Conservation (phyloP, 2,888 invertebrate species). For the Nyleta sp. region DNA sequence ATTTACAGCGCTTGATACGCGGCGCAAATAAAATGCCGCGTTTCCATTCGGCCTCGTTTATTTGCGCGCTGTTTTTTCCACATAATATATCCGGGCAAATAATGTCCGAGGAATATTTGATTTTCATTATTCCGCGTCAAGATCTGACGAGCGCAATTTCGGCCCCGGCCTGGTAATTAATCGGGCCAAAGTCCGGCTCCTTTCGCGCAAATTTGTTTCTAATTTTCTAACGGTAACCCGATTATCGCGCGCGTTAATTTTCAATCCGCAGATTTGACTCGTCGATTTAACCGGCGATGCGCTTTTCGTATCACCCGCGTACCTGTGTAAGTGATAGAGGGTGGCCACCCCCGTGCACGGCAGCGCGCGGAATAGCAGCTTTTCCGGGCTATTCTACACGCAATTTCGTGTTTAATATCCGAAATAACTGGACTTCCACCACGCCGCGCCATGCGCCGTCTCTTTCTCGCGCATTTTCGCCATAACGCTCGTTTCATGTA, state of each 20-base stretch:
- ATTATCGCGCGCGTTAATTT: conserved; percentile 63
- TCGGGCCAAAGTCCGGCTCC: conserved; percentile 27
- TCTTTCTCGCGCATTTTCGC: conserved; percentile 52
- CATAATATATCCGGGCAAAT: conserved; percentile 11
- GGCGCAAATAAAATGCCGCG: conserved; percentile 37
- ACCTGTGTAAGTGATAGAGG: conserved; percentile 66
- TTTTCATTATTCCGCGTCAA: conserved; percentile 36
- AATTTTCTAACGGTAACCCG: conserved; percentile 63
- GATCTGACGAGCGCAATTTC: conserved; percentile 19
- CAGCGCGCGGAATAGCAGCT: conserved; percentile 67
- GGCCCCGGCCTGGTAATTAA: conserved; percentile 10
- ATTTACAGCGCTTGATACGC: conserved; percentile 39
- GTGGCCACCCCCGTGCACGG: conserved; percentile 53
- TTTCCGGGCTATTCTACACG: conserved; percentile 74
- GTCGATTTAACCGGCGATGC: conserved; percentile 64
- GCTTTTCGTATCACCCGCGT: conserved; percentile 65
- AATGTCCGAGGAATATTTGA: conserved; percentile 19
- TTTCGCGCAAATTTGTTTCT: conserved; percentile 49
- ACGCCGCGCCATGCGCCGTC: conserved; percentile 53
- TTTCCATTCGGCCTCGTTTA: conserved; percentile 35
- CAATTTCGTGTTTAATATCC: conserved; percentile 77
- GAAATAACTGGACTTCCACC: conserved; percentile 76
- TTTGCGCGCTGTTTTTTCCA: conserved; percentile 32
- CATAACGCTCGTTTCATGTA: conserved; percentile 46
- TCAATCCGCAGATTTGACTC: conserved; percentile 65